Conservation (phyloP, 2,797 vertebrate genomes). For the Cuniculus paca region DNA sequence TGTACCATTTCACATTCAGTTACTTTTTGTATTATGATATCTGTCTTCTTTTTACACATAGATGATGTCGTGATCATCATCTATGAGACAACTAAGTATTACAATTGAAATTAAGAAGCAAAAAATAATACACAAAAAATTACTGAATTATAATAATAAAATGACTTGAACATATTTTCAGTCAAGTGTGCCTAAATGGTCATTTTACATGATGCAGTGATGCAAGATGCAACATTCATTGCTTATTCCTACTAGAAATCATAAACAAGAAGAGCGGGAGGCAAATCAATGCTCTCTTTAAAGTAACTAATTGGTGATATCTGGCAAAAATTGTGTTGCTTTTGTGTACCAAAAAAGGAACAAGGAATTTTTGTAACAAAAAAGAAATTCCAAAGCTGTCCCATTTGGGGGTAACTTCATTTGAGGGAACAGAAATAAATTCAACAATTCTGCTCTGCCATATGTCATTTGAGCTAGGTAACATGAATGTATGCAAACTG, state of each 20-base stretch:
- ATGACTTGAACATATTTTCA: neutral
- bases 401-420: conserved; percentile 54
- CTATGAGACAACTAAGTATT: conserved; percentile 2
- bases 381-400: conserved; percentile 66
- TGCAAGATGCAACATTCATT: neutral
- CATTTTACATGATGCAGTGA: neutral
- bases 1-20: neutral
- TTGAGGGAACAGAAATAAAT: conserved; percentile 58
- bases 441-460: conserved; percentile 37
- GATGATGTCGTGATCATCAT: neutral
- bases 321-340: conserved; percentile 58
- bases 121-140: neutral
- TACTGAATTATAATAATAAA: neutral
- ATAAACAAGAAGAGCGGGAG: neutral
- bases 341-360: conserved; percentile 58
- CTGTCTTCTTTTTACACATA: neutral
- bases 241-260: neutral
- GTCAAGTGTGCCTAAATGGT: neutral
- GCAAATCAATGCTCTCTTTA: conserved; percentile 25
- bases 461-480: conserved; percentile 62
- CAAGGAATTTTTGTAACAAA: conserved; percentile 53
- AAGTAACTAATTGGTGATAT: conserved; percentile 15
- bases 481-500: conserved; percentile 8
- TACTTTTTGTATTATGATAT: neutral
- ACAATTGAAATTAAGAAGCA: conserved; percentile 36